phyloP scores from a whole-genome alignment of 2,113 vertebrate genomes.

The Rousettus leschenaultii region DNA sequence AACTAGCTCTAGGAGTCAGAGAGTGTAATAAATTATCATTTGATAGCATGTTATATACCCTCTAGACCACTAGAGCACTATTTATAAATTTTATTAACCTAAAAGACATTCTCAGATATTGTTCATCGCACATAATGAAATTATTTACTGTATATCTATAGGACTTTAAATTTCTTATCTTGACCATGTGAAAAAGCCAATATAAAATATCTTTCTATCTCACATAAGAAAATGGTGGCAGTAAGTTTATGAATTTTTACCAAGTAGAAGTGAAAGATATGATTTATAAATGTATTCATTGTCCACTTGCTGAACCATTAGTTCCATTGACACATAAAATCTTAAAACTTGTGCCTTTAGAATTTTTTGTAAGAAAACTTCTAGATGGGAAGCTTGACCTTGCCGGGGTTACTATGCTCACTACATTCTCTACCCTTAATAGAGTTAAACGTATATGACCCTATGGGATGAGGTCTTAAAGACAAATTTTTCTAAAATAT shows the following conservation, averaged over 20 bases:
- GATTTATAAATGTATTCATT: background rate
- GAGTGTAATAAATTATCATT: slow-evolving; percentile 21
- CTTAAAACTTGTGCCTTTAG: background rate
- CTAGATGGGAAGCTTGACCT: background rate
- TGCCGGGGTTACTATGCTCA: background rate
- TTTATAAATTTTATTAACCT: slow-evolving; percentile 3
- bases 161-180: background rate
- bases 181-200: background rate
- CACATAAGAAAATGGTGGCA: background rate
- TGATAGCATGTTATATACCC: background rate
- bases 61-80: background rate
- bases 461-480: background rate
- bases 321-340: background rate
- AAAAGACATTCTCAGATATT: background rate
- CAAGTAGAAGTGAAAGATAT: background rate
- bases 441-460: background rate
- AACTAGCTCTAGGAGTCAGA: background rate
- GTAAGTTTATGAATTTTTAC: background rate
- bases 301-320: background rate
- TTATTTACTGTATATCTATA: background rate
- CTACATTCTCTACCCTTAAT: background rate
- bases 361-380: background rate
- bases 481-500: background rate
- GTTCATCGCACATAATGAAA: background rate
- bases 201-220: background rate